Conservation (phyloP, 2,888 invertebrate species). For the Epistrophella euchroma region DNA sequence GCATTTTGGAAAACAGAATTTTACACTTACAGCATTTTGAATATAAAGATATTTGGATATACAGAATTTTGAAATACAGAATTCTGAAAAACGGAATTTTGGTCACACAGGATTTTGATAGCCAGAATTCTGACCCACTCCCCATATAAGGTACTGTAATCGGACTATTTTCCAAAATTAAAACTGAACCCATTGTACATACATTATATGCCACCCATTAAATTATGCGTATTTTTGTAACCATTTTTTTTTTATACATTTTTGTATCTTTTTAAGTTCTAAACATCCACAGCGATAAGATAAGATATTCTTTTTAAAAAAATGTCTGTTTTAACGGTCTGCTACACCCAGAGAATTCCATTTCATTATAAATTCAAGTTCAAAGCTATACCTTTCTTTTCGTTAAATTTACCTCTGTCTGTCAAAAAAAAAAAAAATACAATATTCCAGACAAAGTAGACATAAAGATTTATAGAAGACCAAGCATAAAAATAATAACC, state of each 20-base stretch:
- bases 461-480: neutral
- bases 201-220: too few relatives aligned
- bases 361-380: conserved; percentile 42
- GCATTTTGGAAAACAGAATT: too few relatives aligned
- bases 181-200: too few relatives aligned
- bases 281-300: neutral
- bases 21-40: too few relatives aligned
- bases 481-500: conserved; percentile 1
- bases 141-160: too few relatives aligned
- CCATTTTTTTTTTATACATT: neutral
- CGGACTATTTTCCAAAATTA: too few relatives aligned
- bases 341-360: conserved; percentile 16
- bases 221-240: too few relatives aligned
- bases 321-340: conserved; percentile 44
- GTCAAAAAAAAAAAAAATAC: neutral
- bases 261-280: neutral
- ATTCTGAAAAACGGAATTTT: too few relatives aligned
- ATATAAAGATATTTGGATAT: too few relatives aligned
- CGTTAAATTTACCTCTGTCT: neutral
- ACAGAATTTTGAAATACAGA: too few relatives aligned
- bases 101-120: too few relatives aligned
- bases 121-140: too few relatives aligned
- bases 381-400: conserved; percentile 20
- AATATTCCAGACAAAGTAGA: conserved; percentile 3
- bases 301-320: neutral